These are phyloP conservation scores for Tokudaia tokunoshimensis DNA, from an alignment of 2,797 vertebrate species.

Conservation along the genomic window DNA sequence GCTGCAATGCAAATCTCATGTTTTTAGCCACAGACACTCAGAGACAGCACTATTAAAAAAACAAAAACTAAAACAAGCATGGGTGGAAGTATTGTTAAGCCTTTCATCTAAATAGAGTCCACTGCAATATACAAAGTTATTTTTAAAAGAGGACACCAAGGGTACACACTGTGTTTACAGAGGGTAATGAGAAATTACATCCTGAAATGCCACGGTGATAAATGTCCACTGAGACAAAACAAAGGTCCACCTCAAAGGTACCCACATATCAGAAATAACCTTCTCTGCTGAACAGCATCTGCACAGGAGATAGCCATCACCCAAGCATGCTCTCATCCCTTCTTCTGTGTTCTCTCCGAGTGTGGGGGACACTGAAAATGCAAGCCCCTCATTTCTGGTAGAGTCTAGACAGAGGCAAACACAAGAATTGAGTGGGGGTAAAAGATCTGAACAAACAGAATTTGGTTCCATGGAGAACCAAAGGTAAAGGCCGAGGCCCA, in stretches of 20 bases:
- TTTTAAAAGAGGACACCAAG: slow-evolving; percentile 70
- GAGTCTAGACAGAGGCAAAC: slow-evolving; percentile 66
- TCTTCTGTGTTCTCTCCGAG: neutral
- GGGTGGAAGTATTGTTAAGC: slow-evolving; percentile 37
- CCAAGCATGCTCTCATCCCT: slow-evolving; percentile 46
- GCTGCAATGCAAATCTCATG: neutral
- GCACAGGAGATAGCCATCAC: slow-evolving; percentile 52
- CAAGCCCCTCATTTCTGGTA: slow-evolving; percentile 45
- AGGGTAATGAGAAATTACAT: slow-evolving; percentile 72
- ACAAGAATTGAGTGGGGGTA: slow-evolving; percentile 60
- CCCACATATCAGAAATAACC: slow-evolving; percentile 52
- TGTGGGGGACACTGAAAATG: neutral
- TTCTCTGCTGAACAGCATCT: slow-evolving; percentile 51
- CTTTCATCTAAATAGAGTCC: slow-evolving; percentile 62
- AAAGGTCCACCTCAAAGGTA: slow-evolving; percentile 30
- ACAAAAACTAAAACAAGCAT: neutral
- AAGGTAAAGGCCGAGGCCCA: slow-evolving; percentile 40
- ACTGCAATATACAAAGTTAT: slow-evolving; percentile 62
- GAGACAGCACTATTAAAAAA: slow-evolving; percentile 44
- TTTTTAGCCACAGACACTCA: neutral
- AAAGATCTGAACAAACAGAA: slow-evolving; percentile 58
- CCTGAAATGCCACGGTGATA: slow-evolving; percentile 74
- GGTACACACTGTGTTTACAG: slow-evolving; percentile 60
- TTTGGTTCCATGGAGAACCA: neutral
- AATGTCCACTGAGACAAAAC: slow-evolving; percentile 52